Percentiles rank a stretch among this genome's conserved stretches.
Conservation (phyloP, 2,888 invertebrate species). For the Megastigmus dorsalis region DNA sequence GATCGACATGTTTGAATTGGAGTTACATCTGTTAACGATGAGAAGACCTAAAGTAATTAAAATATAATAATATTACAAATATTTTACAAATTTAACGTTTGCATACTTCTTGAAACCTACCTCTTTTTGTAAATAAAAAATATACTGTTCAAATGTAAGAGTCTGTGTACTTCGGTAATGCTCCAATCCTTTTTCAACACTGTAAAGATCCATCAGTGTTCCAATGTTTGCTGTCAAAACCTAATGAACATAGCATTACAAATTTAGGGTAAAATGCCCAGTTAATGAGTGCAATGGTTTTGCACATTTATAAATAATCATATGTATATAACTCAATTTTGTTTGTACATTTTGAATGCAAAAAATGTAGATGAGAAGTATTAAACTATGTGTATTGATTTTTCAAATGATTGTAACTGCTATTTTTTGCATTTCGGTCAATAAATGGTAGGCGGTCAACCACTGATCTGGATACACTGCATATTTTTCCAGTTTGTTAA, state of each 20-base stretch:
- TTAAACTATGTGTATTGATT: too few relatives aligned
- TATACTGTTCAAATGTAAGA: slow-evolving; percentile 84
- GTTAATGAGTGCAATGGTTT: background rate
- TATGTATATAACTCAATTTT: too few relatives aligned
- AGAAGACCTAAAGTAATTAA: slow-evolving; percentile 69
- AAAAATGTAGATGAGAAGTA: too few relatives aligned
- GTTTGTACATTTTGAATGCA: too few relatives aligned
- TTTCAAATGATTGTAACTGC: too few relatives aligned
- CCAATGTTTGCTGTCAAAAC: slow-evolving; percentile 89
- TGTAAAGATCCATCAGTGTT: slow-evolving; percentile 84
- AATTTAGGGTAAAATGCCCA: too few relatives aligned
- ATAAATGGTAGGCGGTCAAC: too few relatives aligned
- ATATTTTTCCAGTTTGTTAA: too few relatives aligned
- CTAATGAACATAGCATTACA: too few relatives aligned
- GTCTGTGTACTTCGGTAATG: slow-evolving; percentile 83
- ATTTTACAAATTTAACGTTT: background rate
- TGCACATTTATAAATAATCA: too few relatives aligned
- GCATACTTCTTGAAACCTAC: slow-evolving; percentile 71
- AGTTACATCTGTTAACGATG: slow-evolving; percentile 71
- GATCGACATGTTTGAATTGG: slow-evolving; percentile 67
- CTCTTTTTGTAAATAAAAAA: slow-evolving; percentile 85
- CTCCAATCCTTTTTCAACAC: slow-evolving; percentile 87
- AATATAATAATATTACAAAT: slow-evolving; percentile 2
- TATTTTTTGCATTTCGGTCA: too few relatives aligned
- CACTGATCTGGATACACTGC: too few relatives aligned